These are phyloP conservation scores for Sebastes itinus DNA, from an alignment of 2,797 vertebrate species.

Conservation along the genomic window DNA sequence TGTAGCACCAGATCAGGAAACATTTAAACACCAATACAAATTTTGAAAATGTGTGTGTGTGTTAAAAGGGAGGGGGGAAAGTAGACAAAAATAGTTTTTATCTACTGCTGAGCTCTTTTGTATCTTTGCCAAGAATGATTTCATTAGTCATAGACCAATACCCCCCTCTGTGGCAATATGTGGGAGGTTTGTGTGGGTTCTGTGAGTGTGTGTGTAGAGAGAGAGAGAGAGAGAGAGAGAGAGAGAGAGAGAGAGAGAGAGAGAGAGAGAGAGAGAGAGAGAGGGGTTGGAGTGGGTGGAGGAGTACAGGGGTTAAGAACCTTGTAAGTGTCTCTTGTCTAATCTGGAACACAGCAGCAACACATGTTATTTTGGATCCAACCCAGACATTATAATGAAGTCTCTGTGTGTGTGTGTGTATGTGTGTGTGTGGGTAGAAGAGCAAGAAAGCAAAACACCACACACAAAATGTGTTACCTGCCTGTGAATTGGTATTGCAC, in stretches of 20 bases:
- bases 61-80: background rate
- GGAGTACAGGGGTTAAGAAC: slow-evolving; percentile 29
- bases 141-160: slow-evolving; percentile 53
- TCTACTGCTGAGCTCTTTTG: slow-evolving; percentile 34
- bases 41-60: background rate
- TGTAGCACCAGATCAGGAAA: background rate
- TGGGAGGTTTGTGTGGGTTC: slow-evolving; percentile 46
- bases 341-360: slow-evolving; percentile 48
- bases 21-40: slow-evolving; percentile 3
- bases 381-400: slow-evolving; percentile 17
- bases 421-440: background rate
- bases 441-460: background rate
- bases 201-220: background rate
- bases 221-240: background rate
- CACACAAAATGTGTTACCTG: background rate
- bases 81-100: background rate
- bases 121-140: slow-evolving; percentile 36
- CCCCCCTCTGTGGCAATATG: slow-evolving; percentile 5
- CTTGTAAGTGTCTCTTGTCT: slow-evolving; percentile 41
- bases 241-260: background rate
- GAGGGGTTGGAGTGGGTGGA: slow-evolving; percentile 14
- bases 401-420: background rate
- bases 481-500: background rate
- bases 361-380: slow-evolving; percentile 41
- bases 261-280: background rate